Base-by-base conservation (phyloP, 2,888 invertebrate genomes). In the Sussaba pulchella region DNA sequence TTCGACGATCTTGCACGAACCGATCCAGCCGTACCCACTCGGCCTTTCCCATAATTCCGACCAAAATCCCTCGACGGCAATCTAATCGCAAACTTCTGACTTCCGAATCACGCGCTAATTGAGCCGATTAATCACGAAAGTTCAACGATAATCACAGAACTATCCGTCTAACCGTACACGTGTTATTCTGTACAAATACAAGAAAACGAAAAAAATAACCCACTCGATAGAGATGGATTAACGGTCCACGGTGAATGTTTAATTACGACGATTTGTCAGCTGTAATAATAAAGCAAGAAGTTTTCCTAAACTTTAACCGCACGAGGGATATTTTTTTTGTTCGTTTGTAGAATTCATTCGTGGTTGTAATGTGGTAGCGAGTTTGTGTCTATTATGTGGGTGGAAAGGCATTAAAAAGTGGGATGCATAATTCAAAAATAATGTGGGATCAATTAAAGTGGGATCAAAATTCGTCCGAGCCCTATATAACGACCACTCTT, bases 381-480 rank as follows among this genome's bases (percentile, higher is more conserved):
- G 63, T 81, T 77, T 63, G 57, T 69, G 64, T 73, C n/a, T 50
- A 77, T 81, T 67, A 77, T 81, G 72, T 81, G 12, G n/a, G 57
- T 19, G 73, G 31, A 63, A 73, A 54, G 73, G 66, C 57, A 59
- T 70, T 59, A n/a, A 81, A 81, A 77, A 75, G 52, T 69, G 63
- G 19, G 73, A 47, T 52, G 31, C 14, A 31, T 31, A 19, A 19
- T n/a, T n/a, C 24, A 45, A 50, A 54, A 19, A 41, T 41, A 39
- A 45, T 45, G 52, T 63, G 76, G 63, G 61, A 41, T n/a, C n/a
- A n/a, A n/a, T n/a, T n/a, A n/a, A n/a, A n/a, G n/a, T n/a, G n/a
- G n/a, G n/a, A n/a, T n/a, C n/a, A n/a, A n/a, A n/a, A n/a, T n/a
- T n/a, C n/a, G n/a, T n/a, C n/a, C n/a, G n/a, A n/a, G n/a, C n/a